Base-by-base conservation (phyloP, 2,888 invertebrate genomes). In the Agonopterix alstromeriana region DNA sequence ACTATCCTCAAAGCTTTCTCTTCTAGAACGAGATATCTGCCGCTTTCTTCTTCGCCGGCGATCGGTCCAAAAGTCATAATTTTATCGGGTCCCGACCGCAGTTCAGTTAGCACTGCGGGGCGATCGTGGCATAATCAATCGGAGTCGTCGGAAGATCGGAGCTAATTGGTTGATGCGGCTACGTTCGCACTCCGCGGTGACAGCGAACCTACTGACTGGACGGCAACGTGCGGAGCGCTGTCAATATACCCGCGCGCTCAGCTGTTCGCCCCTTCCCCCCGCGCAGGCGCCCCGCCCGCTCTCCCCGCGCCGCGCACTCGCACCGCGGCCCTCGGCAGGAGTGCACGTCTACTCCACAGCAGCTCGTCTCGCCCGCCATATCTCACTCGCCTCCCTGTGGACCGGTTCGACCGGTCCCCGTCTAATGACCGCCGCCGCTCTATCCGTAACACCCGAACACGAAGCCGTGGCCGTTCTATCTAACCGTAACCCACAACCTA, bases 201-300 rank as follows among this genome's bases (percentile, higher is more conserved):
- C 82, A 75, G 82, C 79, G 82, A 84, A 85, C 86, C 86, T 88
- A 91, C 91, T 92, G 89, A 86, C 87, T 70, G 70, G 71, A 65
- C 68, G 84, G 82, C 80, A 85, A 82, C 82, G 83, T 89, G 90
- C 86, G 55, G 63, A 70, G 71, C 73, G 78, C 81, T 88, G 88
- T 87, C 90, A 91, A 91, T 91, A 91, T 90, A 87, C 83, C 77
- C 71, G 73, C 65, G 65, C 83, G 84, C 89, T 90, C 91, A 90
- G 91, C 91, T 91, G 91, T 90, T 90, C 79, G 71, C 78, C 65
- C 69, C 75, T 67, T 75, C 75, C 74, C 68, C 67, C 68, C 77
- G 73, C 81, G 74, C 71, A 65, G 74, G 65, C 67, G 66, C 73
- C 75, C 63, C 71, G 53, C 68, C 67, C 70, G 76, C 63, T 70